phyloP scores from a whole-genome alignment of 2,888 invertebrate genomes.

The Diadegma fenestrale region DNA sequence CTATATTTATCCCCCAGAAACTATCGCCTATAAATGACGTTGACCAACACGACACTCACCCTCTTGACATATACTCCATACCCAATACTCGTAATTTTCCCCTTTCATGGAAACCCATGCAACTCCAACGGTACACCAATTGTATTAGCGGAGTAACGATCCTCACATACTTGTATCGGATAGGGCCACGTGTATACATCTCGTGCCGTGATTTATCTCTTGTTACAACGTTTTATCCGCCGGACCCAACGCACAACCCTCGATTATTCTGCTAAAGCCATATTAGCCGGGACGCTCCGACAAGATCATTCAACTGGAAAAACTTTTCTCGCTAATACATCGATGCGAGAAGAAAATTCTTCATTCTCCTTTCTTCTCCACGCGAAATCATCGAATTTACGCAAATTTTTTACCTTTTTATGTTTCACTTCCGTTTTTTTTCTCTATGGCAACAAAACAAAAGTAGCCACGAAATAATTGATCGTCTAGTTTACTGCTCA shows the following conservation, averaged over 20 bases:
- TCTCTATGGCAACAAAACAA: background rate
- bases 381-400: no score
- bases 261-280: constrained; percentile 41
- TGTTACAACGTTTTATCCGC: constrained; percentile 37
- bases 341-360: constrained; percentile 32
- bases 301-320: constrained; percentile 50
- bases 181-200: constrained; percentile 47
- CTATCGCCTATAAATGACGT: constrained; percentile 23
- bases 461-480: background rate
- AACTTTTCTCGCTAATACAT: constrained; percentile 43
- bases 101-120: constrained; percentile 65
- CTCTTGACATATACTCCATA: background rate
- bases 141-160: constrained; percentile 25
- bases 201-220: constrained; percentile 66
- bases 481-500: constrained; percentile 5
- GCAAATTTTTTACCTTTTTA: background rate
- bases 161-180: constrained; percentile 24
- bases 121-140: constrained; percentile 25
- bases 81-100: constrained; percentile 62
- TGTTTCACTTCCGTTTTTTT: background rate
- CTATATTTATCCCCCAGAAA: background rate
- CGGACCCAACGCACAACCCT: constrained; percentile 5
- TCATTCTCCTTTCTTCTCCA: background rate
- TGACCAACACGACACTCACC: constrained; percentile 4
- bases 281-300: constrained; percentile 48